Evolutionary conservation across 2,797 vertebrate species (phyloP), one percentile per base, ranked within the genome.

Genomic region (Pseudochaenichthys georgianus): DNA sequence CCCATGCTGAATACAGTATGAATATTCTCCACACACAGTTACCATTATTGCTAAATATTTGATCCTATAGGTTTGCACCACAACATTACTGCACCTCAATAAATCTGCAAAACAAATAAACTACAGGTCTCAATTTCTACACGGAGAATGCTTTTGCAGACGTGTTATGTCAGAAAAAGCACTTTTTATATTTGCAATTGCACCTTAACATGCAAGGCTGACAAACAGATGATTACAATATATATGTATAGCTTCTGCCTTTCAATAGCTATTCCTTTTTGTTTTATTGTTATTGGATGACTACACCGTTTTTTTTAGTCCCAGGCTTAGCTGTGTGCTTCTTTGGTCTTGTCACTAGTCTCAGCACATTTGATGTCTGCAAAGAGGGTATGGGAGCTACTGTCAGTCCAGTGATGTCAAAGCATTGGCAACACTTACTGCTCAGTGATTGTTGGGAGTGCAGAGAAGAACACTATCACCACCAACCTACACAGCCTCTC

Each of bases 391-490:
- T 55, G 23, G 17, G 16, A 42, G 50, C 45, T 53, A 13, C 43
- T 51, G 45, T 76, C 55, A 66, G 34, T 21, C 4, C 15, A 58
- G 28, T 53, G 31, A 65, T 58, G n/a, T 71, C 10, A 61, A 51
- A 54, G 57, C 38, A 58, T 16, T 50, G 5, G 60, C 16, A 60
- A 34, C 28, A 9, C 28, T 46, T 17, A 28, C 13, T 53, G 38
- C 13, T 57, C 52, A 53, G 45, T 4, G 51, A 16, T 38, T 28
- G 46, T 52, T 70, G 4, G 19, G 28, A 59, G 21, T 16, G 23
- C 38, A 75, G 52, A 59, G 42, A 11, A 47, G 60, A 52, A 58
- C 63, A 48, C 62, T 34, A 67, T 64, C 43, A 60, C 17, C 28
- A 61, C n/a, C 15, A 28, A 52, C 53, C 57, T 54, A 6, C 58